phyloP scores from a whole-genome alignment of 2,113 vertebrate genomes.

The Toxotes jaculatrix region DNA sequence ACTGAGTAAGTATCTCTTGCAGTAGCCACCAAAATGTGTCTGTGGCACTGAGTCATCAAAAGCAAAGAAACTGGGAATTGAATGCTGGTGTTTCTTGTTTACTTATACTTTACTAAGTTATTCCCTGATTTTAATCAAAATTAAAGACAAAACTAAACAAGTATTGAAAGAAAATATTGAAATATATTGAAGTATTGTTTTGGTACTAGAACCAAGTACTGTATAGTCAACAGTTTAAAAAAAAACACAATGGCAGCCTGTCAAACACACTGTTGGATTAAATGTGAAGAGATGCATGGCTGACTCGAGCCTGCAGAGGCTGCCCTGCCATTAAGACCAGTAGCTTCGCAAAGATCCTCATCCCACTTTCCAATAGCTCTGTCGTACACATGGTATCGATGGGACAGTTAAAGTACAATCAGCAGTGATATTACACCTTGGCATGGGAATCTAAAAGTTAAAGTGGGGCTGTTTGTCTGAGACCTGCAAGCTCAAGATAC shows the following conservation, averaged over 20 bases:
- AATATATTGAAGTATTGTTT: neutral
- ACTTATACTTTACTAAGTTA: neutral
- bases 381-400: slow-evolving; percentile 64
- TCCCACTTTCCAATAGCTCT: slow-evolving; percentile 43
- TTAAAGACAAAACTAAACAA: neutral
- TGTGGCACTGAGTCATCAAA: too few species aligned
- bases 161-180: neutral
- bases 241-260: neutral
- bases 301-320: slow-evolving; percentile 38
- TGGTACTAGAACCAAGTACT: neutral
- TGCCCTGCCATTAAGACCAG: slow-evolving; percentile 56
- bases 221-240: too few species aligned
- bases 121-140: neutral
- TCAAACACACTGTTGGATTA: slow-evolving; percentile 4
- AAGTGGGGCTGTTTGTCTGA: slow-evolving; percentile 74
- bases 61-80: neutral
- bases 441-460: slow-evolving; percentile 74
- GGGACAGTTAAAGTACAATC: slow-evolving; percentile 78
- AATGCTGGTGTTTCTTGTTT: neutral
- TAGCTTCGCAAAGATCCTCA: slow-evolving; percentile 47
- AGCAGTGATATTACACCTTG: slow-evolving; percentile 73
- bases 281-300: slow-evolving; percentile 41
- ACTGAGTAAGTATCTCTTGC: too few species aligned
- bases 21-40: neutral
- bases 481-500: slow-evolving; percentile 66